Percentiles rank a stretch among this genome's conserved stretches.
These are phyloP conservation scores for Xenopus borealis DNA, from an alignment of 2,113 vertebrate species.

Conservation along the genomic window DNA sequence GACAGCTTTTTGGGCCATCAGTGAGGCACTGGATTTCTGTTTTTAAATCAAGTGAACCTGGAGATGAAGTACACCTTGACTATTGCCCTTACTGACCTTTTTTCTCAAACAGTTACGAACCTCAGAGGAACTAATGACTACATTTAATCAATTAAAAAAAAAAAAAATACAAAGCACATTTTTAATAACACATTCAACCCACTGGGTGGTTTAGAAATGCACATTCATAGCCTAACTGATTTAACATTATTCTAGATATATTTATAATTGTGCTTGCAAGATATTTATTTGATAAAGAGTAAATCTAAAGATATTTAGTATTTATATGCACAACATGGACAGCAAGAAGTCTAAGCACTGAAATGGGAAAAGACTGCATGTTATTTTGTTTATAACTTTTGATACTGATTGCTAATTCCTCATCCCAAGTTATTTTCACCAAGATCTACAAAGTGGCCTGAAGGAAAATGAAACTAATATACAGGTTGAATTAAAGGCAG, in stretches of 20 bases:
- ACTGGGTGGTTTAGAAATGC: not conserved
- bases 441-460: too few relatives aligned
- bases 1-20: too few relatives aligned
- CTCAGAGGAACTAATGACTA: not conserved
- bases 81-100: not conserved
- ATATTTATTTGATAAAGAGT: slow-evolving; percentile 23
- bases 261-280: slow-evolving; percentile 21
- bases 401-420: too few relatives aligned
- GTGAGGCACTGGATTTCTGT: too few relatives aligned
- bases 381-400: too few relatives aligned
- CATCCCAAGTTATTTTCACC: too few relatives aligned
- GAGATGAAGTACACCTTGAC: not conserved
- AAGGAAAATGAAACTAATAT: too few relatives aligned
- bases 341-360: too few relatives aligned
- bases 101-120: not conserved
- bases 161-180: slow-evolving; percentile 13
- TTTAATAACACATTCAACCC: not conserved
- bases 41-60: too few relatives aligned
- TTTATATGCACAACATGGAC: slow-evolving; percentile 24
- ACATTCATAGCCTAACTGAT: slow-evolving; percentile 12
- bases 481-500: too few relatives aligned
- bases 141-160: not conserved
- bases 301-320: slow-evolving; percentile 16
- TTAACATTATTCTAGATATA: slow-evolving; percentile 8
- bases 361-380: too few relatives aligned